Conservation (phyloP, 2,797 vertebrate genomes). For the Paguma larvata region DNA sequence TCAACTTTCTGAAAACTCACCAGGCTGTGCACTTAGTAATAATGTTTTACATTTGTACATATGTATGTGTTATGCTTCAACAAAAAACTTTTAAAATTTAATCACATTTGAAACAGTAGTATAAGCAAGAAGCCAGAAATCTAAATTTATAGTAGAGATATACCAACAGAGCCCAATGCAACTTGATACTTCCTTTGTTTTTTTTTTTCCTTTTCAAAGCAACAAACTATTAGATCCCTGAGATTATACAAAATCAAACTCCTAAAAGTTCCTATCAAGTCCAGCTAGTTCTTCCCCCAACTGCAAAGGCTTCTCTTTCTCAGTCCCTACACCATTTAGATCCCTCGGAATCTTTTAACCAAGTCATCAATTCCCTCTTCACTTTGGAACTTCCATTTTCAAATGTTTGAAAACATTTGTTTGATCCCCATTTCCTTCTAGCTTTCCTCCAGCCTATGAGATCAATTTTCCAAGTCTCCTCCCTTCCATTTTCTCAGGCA, state of each 20-base stretch:
- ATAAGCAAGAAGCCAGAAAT: background rate
- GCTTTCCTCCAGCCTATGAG: background rate
- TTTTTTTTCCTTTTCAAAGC: conserved; percentile 5
- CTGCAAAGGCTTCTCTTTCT: conserved; percentile 29
- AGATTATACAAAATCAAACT: conserved; percentile 41
- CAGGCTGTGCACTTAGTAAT: background rate
- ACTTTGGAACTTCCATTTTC: background rate
- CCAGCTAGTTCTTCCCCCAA: background rate
- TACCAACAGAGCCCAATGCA: background rate
- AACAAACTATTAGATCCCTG: background rate
- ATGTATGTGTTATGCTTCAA: background rate
- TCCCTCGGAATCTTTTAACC: background rate
- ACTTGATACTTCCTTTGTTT: background rate
- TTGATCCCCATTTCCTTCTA: background rate
- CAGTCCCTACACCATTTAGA: background rate
- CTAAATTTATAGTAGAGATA: background rate
- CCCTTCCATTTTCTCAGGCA: background rate
- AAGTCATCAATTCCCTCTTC: background rate
- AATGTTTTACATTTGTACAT: background rate
- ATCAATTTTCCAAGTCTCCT: background rate
- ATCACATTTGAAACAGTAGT: background rate
- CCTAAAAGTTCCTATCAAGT: conserved; percentile 35
- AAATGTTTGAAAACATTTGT: too few relatives aligned
- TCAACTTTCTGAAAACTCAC: conserved; percentile 22
- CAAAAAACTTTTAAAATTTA: background rate